phyloP scores from a whole-genome alignment of 2,797 vertebrate genomes.

The Erethizon dorsatum region DNA sequence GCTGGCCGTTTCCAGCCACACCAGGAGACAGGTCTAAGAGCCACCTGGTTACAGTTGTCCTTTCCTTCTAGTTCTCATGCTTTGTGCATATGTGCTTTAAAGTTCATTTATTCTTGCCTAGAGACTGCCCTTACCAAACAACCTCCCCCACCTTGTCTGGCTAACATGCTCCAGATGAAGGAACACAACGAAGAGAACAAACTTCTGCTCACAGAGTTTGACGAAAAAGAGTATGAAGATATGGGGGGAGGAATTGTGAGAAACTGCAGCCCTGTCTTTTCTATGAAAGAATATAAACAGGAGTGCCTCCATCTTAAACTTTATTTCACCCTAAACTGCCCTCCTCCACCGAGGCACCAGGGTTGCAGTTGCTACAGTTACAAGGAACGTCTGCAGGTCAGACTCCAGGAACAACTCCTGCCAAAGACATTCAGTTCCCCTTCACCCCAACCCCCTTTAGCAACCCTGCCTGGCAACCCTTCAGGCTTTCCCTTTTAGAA shows the following conservation, averaged over 20 bases:
- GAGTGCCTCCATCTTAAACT: not conserved
- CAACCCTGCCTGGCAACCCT: not conserved
- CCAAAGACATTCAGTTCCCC: not conserved
- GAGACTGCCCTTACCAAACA: not conserved
- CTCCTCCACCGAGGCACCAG: not conserved
- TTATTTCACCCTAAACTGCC: not conserved
- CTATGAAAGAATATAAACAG: not conserved
- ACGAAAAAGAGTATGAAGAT: not conserved
- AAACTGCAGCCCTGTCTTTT: not conserved
- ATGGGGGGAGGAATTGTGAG: not conserved
- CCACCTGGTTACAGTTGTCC: not conserved
- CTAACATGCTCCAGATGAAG: not conserved
- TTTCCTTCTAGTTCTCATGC: not conserved
- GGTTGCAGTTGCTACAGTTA: not conserved
- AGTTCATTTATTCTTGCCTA: not conserved
- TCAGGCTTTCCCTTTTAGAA: not conserved
- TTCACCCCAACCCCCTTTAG: not conserved
- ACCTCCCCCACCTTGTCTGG: not conserved
- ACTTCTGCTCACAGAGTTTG: not conserved
- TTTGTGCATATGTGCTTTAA: not conserved
- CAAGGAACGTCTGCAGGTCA: not conserved
- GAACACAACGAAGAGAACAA: not conserved
- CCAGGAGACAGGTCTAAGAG: not conserved
- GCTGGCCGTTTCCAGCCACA: not conserved
- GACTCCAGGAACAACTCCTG: not conserved